A percentile compares a stretch with the other conserved stretches of the same genome.
Conservation (phyloP, 2,113 vertebrate species). For the Cochlearius cochlearius region DNA sequence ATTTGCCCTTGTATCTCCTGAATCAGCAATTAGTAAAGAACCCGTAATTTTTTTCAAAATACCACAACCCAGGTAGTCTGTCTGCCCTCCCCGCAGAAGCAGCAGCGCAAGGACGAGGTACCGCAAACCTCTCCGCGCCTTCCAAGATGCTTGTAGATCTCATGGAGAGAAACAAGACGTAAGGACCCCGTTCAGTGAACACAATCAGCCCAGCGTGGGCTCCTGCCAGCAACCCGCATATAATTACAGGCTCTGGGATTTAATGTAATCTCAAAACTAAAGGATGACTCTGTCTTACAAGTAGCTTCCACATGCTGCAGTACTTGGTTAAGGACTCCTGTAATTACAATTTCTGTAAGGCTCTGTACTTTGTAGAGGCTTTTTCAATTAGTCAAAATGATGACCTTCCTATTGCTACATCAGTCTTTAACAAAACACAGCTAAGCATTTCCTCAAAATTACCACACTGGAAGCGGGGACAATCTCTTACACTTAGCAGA, state of each 20-base stretch:
- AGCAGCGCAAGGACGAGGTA: not conserved
- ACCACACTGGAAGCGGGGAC: not conserved
- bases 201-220: not conserved
- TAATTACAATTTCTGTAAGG: slow-evolving; percentile 42
- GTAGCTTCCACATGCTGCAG: slow-evolving; percentile 30
- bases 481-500: not conserved
- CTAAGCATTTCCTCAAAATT: slow-evolving; percentile 18
- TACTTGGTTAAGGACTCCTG: slow-evolving; percentile 4
- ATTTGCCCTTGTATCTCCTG: not conserved
- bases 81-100: not conserved
- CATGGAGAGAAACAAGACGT: not conserved
- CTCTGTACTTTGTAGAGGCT: slow-evolving; percentile 18
- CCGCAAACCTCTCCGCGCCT: not conserved
- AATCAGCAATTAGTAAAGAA: slow-evolving; percentile 1
- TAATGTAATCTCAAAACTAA: slow-evolving; percentile 51
- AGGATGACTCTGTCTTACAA: slow-evolving; percentile 26
- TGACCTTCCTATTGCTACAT: slow-evolving; percentile 22
- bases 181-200: not conserved
- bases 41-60: not conserved
- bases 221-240: slow-evolving; percentile 19
- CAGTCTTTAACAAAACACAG: slow-evolving; percentile 7
- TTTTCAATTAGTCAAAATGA: slow-evolving; percentile 41
- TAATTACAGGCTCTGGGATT: slow-evolving; percentile 50
- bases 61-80: not conserved
- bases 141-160: not conserved